Conservation (phyloP, 2,797 vertebrate species). For the Phylloscopus collybita region DNA sequence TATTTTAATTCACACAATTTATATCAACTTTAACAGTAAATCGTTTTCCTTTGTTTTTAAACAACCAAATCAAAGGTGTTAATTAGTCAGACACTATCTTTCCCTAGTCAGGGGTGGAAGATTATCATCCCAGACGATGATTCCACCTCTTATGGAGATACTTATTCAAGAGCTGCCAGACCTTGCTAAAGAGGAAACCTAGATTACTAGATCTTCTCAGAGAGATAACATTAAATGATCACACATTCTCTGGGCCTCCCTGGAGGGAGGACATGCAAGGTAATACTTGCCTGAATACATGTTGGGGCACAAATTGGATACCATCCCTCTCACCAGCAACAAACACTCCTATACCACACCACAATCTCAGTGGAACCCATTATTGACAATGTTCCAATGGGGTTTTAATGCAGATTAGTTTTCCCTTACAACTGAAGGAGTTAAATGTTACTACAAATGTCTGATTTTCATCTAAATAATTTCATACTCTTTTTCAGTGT, state of each 20-base stretch:
- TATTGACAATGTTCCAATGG: background rate
- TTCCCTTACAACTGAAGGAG: background rate
- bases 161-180: background rate
- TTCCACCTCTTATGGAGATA: background rate
- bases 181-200: background rate
- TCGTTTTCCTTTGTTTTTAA: background rate
- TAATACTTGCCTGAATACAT: background rate
- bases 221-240: background rate
- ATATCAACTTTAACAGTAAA: background rate
- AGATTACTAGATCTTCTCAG: background rate
- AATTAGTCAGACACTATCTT: background rate
- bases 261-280: background rate
- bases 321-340: background rate
- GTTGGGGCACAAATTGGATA: background rate
- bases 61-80: rapidly evolving
- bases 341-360: background rate
- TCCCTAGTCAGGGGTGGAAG: background rate
- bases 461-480: background rate
- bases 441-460: background rate
- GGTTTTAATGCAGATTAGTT: background rate
- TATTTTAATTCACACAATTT: background rate
- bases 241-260: background rate
- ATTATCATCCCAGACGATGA: background rate
- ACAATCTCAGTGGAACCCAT: background rate
- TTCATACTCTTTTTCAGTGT: background rate